Percentiles rank a stretch among this genome's conserved stretches.
Evolutionary conservation across 2,888 invertebrate species (phyloP).

Genomic region (Acleris sparsana): DNA sequence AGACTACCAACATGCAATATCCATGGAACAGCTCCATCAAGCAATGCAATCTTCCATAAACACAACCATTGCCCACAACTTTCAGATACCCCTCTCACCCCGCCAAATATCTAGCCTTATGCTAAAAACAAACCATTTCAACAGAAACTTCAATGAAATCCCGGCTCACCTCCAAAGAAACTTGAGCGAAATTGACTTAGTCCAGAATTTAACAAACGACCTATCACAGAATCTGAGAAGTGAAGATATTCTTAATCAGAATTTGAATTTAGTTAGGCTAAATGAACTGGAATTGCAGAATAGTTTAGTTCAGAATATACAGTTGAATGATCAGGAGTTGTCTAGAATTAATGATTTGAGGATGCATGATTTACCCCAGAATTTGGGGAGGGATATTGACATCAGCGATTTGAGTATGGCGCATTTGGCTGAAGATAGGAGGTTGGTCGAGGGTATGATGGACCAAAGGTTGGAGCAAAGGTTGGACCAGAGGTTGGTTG

Average conservation of each 20-base stretch:
- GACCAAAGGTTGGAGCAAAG: constrained; percentile 48
- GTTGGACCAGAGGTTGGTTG: constrained; percentile 47
- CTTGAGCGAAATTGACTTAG: constrained; percentile 59
- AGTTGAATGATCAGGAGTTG: constrained; percentile 61
- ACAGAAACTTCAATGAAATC: constrained; percentile 66
- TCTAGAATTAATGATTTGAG: constrained; percentile 39
- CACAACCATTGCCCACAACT: constrained; percentile 65
- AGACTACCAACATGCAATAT: constrained; percentile 70
- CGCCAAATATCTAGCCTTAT: constrained; percentile 74
- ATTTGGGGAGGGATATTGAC: constrained; percentile 49
- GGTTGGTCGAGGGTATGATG: constrained; percentile 39
- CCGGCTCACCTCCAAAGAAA: constrained; percentile 64
- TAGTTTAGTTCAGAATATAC: constrained; percentile 51
- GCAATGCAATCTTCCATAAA: constrained; percentile 69
- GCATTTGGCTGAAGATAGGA: constrained; percentile 23
- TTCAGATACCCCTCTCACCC: constrained; percentile 71
- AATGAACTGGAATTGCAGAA: constrained; percentile 61
- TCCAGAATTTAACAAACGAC: constrained; percentile 54
- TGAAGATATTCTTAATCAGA: constrained; percentile 40
- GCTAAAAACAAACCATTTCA: constrained; percentile 70
- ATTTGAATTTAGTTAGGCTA: constrained; percentile 44
- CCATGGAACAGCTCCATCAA: constrained; percentile 77
- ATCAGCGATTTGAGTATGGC: constrained; percentile 32
- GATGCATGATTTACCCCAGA: constrained; percentile 39
- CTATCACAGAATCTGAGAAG: constrained; percentile 32